A percentile compares a stretch with the other conserved stretches of the same genome.
Conservation (phyloP, 2,888 invertebrate species). For the Caenorhabditis sp. region DNA sequence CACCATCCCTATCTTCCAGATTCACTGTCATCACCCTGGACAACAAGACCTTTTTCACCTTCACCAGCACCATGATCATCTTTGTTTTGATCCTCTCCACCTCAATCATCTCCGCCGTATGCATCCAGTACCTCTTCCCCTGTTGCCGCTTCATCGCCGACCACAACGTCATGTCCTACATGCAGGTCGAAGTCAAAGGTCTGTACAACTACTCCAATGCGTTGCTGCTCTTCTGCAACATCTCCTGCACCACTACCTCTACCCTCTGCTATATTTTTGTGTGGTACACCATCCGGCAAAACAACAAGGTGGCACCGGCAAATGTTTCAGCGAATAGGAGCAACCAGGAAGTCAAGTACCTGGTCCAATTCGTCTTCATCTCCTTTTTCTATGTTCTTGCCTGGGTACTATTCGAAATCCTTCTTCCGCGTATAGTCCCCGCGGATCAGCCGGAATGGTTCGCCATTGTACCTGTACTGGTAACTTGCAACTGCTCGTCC, state of each 20-base stretch:
- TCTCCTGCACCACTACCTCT: slow-evolving; percentile 19
- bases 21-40: slow-evolving; percentile 25
- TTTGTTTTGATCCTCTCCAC: slow-evolving; percentile 6
- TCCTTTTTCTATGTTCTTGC: slow-evolving; percentile 60
- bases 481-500: no score
- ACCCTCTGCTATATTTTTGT: slow-evolving; percentile 25
- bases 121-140: slow-evolving; percentile 22
- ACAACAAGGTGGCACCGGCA: background rate
- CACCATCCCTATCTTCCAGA: slow-evolving; percentile 1
- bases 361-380: slow-evolving; percentile 63
- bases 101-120: slow-evolving; percentile 4
- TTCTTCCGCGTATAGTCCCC: slow-evolving; percentile 55
- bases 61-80: slow-evolving; percentile 16
- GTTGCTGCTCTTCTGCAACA: slow-evolving; percentile 20
- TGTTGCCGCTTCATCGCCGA: slow-evolving; percentile 35
- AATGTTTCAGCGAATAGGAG: slow-evolving; percentile 6
- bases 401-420: slow-evolving; percentile 59
- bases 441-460: slow-evolving; percentile 7
- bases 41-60: slow-evolving; percentile 21
- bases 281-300: slow-evolving; percentile 5
- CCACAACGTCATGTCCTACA: slow-evolving; percentile 24
- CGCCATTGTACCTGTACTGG: no score
- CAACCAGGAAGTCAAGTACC: slow-evolving; percentile 45
- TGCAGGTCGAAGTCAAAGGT: slow-evolving; percentile 1
- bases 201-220: slow-evolving; percentile 26